Evolutionary conservation across 2,797 vertebrate genomes (phyloP).

Genomic region (Pampus argenteus): DNA sequence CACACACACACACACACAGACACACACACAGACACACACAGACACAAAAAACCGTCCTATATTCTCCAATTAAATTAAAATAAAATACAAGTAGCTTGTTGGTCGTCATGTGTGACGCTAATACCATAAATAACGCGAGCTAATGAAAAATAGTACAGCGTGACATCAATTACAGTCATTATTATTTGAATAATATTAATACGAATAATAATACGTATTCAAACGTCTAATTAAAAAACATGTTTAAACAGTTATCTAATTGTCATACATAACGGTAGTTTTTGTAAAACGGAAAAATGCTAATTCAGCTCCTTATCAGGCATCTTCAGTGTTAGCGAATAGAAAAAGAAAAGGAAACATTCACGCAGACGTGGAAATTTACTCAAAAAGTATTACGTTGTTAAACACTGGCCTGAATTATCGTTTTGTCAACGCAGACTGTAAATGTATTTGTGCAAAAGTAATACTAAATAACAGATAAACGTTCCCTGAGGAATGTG

Average conservation of each 20-base stretch:
- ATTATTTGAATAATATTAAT: not conserved
- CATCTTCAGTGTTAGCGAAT: not conserved
- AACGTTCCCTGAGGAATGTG: not conserved
- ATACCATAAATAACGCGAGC: constrained; percentile 34
- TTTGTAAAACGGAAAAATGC: not conserved
- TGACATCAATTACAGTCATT: not conserved
- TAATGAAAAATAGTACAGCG: not conserved
- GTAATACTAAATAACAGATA: not conserved
- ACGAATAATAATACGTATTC: not conserved
- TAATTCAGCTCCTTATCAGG: not conserved
- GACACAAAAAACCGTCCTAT: not conserved
- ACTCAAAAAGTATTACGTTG: not conserved
- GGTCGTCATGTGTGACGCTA: constrained; percentile 16
- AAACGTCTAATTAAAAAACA: not conserved
- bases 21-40: constrained; percentile 28
- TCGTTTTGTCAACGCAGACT: not conserved
- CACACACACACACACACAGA: not conserved
- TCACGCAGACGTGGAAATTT: not conserved
- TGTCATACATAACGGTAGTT: not conserved
- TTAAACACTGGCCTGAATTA: constrained; percentile 3
- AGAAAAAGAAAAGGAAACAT: not conserved
- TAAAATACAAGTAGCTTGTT: constrained; percentile 28
- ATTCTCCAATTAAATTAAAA: constrained; percentile 47
- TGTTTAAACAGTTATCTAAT: not conserved
- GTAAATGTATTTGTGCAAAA: constrained; percentile 3